Evolutionary conservation across 2,797 vertebrate species (phyloP), one percentile per base, ranked within the genome.

Genomic region (Polyboroides typus): DNA sequence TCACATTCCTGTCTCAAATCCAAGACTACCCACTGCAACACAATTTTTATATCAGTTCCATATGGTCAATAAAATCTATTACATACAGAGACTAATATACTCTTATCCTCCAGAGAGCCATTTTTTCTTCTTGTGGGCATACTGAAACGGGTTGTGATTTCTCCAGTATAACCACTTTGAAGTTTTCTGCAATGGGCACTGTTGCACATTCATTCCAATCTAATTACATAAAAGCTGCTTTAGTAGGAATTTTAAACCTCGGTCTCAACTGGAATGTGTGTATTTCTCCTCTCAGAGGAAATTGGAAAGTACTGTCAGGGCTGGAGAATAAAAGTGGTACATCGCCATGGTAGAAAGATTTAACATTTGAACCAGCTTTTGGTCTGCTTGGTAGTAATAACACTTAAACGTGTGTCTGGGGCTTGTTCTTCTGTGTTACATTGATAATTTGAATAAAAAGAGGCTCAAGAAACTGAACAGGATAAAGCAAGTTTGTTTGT

Each of bases 31-130:
- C 95, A 82, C 95, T 96, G 96, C 94, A 97, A 96, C 96, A 95
- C 55, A 94, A 93, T 98, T 98, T 98, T 97, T 98, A 97, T 98
- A 98, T 99, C 97, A 97, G 97, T 98, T 99, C 98, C 98, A 98
- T 98, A 98, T 99, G 98, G 98, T 98, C 98, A 98, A 97, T 98
- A 98, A 98, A 98, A 98, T 97, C 97, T 96, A 97, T 97, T 98
- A 94, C 96, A 93, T 87, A 97, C 67, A 66, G 97, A 97, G 97
- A 97, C 96, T 95, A 96, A 97, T 96, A 92, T 89, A 92, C 91
- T 97, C 96, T 96, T 81, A 86, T 92, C 73, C 97, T 97, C 97
- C 15, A 0, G 89, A 95, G 98, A 96, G 89, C 95, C 75, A 59
- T 67, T 80, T 89, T 95, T 96, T 83, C 97, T 97, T 97, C 97